Evolutionary conservation across 92 coral and sea anemone genomes (phyloP).

Genomic region (Palythoa grandiflora): DNA sequence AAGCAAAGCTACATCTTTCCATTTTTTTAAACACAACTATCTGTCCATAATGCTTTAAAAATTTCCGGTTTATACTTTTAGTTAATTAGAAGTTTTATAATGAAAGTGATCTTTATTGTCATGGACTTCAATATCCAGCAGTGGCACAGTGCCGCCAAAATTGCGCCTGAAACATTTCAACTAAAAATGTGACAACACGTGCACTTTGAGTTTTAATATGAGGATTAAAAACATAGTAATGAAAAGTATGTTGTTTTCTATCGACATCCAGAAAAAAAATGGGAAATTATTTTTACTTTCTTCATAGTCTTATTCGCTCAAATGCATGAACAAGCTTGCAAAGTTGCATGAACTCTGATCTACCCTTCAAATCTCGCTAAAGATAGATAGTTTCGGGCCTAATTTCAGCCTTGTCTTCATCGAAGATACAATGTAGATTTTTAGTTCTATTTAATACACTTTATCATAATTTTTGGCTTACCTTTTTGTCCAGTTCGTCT

Average conservation of each 20-base stretch:
- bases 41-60: background rate
- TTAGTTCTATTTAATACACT: background rate
- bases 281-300: background rate
- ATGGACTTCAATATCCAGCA: background rate
- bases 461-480: background rate
- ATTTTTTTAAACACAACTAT: background rate
- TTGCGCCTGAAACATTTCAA: background rate
- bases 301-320: background rate
- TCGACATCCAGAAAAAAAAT: background rate
- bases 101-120: background rate
- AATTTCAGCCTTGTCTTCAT: background rate
- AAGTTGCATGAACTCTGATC: constrained; percentile 1
- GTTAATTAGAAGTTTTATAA: background rate
- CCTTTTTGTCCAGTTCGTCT: background rate
- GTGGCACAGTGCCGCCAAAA: background rate
- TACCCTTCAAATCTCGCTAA: background rate
- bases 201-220: background rate
- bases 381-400: background rate
- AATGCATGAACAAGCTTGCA: background rate
- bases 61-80: background rate
- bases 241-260: background rate
- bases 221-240: background rate
- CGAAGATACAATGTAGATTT: background rate
- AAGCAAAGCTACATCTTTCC: background rate
- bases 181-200: background rate